Evolutionary conservation across 2,888 invertebrate species (phyloP).

Genomic region (Apoda limacodes): DNA sequence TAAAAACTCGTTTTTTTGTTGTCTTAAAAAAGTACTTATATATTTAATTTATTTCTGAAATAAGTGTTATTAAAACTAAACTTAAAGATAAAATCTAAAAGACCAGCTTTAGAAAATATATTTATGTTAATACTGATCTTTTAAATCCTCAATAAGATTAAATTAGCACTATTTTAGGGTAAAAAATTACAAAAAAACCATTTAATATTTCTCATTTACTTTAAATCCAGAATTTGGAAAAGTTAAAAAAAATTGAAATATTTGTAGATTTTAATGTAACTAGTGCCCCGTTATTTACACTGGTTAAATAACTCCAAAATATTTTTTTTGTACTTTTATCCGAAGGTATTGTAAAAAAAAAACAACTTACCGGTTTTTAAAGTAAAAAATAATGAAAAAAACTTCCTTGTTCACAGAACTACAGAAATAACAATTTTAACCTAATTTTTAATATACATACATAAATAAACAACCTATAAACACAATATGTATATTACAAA

Average conservation of each 20-base stretch:
- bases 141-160: constrained; percentile 1
- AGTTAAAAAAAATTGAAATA: no score
- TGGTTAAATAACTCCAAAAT: no score
- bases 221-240: no score
- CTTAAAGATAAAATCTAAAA: constrained; percentile 1
- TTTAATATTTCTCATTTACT: no score
- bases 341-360: constrained; percentile 6
- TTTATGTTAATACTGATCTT: no score
- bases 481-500: constrained; percentile 40
- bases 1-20: no score
- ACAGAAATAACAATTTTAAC: constrained; percentile 22
- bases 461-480: constrained; percentile 38
- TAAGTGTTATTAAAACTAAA: background rate
- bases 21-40: no score
- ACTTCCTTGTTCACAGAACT: constrained; percentile 14
- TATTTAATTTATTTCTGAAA: background rate
- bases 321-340: constrained; percentile 4
- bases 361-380: constrained; percentile 5
- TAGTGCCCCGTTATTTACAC: no score
- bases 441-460: constrained; percentile 27
- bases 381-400: constrained; percentile 9
- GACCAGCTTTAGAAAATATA: constrained; percentile 1
- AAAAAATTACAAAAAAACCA: no score
- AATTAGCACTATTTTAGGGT: constrained; percentile 2
- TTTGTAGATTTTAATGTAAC: no score